Percentiles rank a stretch among this genome's conserved stretches.
These are phyloP conservation scores for Luidia sarsii DNA, from an alignment of 53 echinoderm and acorn worm genomes.

Conservation along the genomic window DNA sequence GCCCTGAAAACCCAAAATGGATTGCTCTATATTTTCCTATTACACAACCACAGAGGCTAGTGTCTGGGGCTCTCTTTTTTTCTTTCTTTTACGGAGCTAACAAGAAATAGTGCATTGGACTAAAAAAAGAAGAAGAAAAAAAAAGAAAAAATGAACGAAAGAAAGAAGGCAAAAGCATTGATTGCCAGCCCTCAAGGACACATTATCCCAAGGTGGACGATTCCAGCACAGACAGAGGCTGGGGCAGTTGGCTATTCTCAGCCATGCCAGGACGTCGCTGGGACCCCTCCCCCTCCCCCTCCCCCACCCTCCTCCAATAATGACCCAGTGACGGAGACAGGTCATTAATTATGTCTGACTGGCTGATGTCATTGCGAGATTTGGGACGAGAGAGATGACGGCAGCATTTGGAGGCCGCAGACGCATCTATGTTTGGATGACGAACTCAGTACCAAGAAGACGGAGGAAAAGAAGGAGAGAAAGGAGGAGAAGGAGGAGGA, in stretches of 20 bases:
- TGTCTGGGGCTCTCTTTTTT: slow-evolving; percentile 40
- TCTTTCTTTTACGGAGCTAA: no score
- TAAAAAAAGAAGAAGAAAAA: no score
- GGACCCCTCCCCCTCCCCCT: no score
- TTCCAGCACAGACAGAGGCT: slow-evolving; percentile 18
- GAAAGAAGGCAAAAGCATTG: no score
- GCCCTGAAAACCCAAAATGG: slow-evolving; percentile 21
- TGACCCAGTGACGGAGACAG: slow-evolving; percentile 53
- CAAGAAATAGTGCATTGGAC: slow-evolving; percentile 58
- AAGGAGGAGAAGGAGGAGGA: no score
- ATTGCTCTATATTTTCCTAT: slow-evolving; percentile 19
- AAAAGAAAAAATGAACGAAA: no score
- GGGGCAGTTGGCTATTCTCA: slow-evolving; percentile 40
- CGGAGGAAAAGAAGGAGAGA: no score
- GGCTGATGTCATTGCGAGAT: slow-evolving; percentile 45
- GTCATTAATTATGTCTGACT: slow-evolving; percentile 57
- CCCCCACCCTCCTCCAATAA: slow-evolving; percentile 2
- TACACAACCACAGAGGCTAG: slow-evolving; percentile 30
- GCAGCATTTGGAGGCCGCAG: slow-evolving; percentile 10
- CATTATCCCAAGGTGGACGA: slow-evolving; percentile 29
- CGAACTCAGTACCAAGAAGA: no score
- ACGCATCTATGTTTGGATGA: no score
- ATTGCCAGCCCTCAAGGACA: slow-evolving; percentile 43
- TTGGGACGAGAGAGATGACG: slow-evolving; percentile 54
- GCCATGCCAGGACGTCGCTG: no score